phyloP scores from a whole-genome alignment of 2,113 vertebrate genomes.

The Labeo rohita region DNA sequence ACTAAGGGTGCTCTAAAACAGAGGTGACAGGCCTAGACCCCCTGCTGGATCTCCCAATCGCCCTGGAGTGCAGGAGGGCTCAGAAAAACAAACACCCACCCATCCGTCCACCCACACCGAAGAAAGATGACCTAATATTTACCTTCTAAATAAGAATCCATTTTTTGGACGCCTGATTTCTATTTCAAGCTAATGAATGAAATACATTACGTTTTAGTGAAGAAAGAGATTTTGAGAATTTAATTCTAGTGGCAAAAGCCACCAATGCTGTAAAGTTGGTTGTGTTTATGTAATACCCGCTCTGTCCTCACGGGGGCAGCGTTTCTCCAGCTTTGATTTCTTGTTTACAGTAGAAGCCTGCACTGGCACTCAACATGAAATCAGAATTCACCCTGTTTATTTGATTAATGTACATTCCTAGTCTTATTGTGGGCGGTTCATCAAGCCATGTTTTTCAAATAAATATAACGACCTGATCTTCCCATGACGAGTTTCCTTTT shows the following conservation, averaged over 20 bases:
- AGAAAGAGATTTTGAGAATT: background rate
- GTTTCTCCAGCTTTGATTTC: background rate
- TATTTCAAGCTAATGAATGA: background rate
- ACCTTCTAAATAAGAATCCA: background rate
- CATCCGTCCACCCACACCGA: background rate
- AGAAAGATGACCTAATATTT: background rate
- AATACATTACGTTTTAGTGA: background rate
- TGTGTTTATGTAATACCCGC: background rate
- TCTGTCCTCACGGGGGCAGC: slow-evolving; percentile 1
- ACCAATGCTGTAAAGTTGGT: background rate
- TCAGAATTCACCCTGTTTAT: background rate
- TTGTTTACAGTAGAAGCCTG: background rate
- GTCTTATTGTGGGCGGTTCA: background rate
- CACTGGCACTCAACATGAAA: background rate
- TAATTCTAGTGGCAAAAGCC: background rate
- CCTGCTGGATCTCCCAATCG: slow-evolving; percentile 57
- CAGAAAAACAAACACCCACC: slow-evolving; percentile 34
- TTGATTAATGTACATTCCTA: background rate
- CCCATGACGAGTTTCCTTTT: background rate
- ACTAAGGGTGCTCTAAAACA: slow-evolving; percentile 61
- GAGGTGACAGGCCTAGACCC: slow-evolving; percentile 70
- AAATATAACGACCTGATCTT: background rate
- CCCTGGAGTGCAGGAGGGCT: slow-evolving; percentile 51
- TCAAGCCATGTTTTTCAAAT: background rate
- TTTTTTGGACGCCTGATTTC: background rate